These are phyloP conservation scores for Charanyca ferruginea DNA, from an alignment of 2,888 invertebrate genomes.

Conservation along the genomic window DNA sequence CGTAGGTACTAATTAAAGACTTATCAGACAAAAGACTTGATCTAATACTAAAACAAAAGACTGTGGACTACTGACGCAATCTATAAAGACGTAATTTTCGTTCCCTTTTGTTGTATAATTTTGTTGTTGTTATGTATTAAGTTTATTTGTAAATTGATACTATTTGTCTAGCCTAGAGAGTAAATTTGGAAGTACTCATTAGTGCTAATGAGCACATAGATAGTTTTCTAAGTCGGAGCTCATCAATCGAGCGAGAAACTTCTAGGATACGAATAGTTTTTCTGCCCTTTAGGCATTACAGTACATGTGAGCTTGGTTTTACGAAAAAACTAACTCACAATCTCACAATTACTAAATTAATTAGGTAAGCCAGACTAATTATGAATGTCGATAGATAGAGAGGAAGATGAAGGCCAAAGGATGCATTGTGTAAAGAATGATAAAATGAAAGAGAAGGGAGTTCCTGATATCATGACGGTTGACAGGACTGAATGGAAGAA, in stretches of 20 bases:
- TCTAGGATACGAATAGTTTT: not conserved
- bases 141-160: not conserved
- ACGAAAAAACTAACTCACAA: too few species aligned
- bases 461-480: too few species aligned
- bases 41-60: conserved; percentile 36
- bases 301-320: not conserved
- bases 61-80: conserved; percentile 28
- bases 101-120: conserved; percentile 36
- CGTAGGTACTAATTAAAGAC: conserved; percentile 32
- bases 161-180: conserved; percentile 6
- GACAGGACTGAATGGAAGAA: too few species aligned
- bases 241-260: conserved; percentile 19
- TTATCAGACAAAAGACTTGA: conserved; percentile 35
- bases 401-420: too few species aligned
- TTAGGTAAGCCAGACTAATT: too few species aligned
- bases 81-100: conserved; percentile 37
- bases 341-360: too few species aligned
- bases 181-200: conserved; percentile 33
- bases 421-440: too few species aligned
- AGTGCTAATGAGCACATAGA: conserved; percentile 35
- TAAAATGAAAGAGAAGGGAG: too few species aligned
- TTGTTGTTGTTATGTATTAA: conserved; percentile 24
- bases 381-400: too few species aligned
- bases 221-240: conserved; percentile 23
- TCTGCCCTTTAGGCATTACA: not conserved